A percentile compares a stretch with the other conserved stretches of the same genome.
phyloP scores from a whole-genome alignment of 1,140 invertebrate genomes.

The Magallana angulata region DNA sequence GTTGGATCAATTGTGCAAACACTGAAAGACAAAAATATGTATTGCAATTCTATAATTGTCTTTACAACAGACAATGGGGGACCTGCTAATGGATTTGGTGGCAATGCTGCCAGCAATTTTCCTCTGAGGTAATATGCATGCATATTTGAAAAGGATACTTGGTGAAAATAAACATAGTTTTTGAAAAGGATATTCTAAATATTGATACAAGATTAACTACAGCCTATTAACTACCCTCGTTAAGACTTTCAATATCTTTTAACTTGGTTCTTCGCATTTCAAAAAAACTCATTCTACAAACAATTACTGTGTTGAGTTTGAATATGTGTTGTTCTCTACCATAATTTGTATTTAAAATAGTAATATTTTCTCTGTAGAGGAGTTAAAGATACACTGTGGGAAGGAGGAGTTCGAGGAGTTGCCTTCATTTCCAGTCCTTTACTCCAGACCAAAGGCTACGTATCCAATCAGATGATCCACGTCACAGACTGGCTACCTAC shows the following conservation, averaged over 20 bases:
- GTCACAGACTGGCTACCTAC: constrained; percentile 95
- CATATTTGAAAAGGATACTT: too few species aligned
- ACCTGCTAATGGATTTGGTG: constrained; percentile 87
- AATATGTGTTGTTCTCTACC: too few species aligned
- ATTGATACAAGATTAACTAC: background rate
- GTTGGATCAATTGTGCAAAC: constrained; percentile 88
- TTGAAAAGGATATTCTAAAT: background rate
- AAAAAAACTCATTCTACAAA: too few species aligned
- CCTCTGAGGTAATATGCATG: constrained; percentile 83
- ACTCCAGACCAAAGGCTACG: constrained; percentile 80
- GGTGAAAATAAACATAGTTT: too few species aligned
- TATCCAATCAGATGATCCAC: constrained; percentile 88
- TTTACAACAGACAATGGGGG: constrained; percentile 79
- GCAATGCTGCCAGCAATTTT: constrained; percentile 94
- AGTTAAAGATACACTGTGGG: constrained; percentile 90
- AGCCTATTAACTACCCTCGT: too few species aligned
- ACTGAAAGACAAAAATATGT: constrained; percentile 81
- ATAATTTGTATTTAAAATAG: background rate
- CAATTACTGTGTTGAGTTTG: too few species aligned
- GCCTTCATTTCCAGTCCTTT: constrained; percentile 91
- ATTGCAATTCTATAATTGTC: constrained; percentile 75
- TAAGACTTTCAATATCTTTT: too few species aligned
- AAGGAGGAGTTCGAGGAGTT: constrained; percentile 91
- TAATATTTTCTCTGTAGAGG: constrained; percentile 70
- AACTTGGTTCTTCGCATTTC: too few species aligned